Evolutionary conservation across 2,113 vertebrate genomes (phyloP), one percentile per base, ranked within the genome.

Genomic region (Corythaeola cristata): DNA sequence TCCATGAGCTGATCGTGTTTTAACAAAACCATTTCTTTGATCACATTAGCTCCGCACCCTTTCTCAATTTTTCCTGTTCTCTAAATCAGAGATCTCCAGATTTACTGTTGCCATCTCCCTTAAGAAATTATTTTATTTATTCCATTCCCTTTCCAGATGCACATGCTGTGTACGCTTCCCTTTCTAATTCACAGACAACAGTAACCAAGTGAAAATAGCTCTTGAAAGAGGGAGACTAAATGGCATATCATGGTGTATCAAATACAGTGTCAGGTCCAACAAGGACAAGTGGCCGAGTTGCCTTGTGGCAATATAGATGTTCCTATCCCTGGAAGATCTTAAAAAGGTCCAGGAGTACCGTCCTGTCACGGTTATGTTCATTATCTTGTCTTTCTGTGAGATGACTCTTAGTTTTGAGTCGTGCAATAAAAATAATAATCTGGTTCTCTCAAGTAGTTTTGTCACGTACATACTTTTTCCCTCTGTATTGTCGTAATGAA

Each of bases 41-140:
- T 72, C 5, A 0, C 39, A 53, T 52, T 89, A 6, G 0, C 35
- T 87, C 28, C 0, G 0, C 27, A 50, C 12, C 7, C 14, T 18
- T 41, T 81, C 77, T 83, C n/a, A 41, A 4, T 76, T 39, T 47
- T 80, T 88, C 59, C 77, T 90, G 11, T 35, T 39, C 33, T 89
- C 66, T 50, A 35, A 77, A 68, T 68, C 24, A 33, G 37, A 77
- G 50, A 81, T 78, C 45, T 15, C 16, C 33, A 89, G 44, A 18
- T 72, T 79, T 62, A 15, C 45, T 49, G 28, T 47, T 79, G 33
- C 41, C 5, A 9, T 52, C 8, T 19, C 12, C 12, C 9, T 71
- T 56, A 62, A 85, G 66, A 72, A 91, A 72, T 9, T 37, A 20
- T 55, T 91, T 59, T 41, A 8, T 37, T 72, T 56, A 44, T 44